Base-by-base conservation (phyloP, 2,113 vertebrate species). In the Misgurnus anguillicaudatus region DNA sequence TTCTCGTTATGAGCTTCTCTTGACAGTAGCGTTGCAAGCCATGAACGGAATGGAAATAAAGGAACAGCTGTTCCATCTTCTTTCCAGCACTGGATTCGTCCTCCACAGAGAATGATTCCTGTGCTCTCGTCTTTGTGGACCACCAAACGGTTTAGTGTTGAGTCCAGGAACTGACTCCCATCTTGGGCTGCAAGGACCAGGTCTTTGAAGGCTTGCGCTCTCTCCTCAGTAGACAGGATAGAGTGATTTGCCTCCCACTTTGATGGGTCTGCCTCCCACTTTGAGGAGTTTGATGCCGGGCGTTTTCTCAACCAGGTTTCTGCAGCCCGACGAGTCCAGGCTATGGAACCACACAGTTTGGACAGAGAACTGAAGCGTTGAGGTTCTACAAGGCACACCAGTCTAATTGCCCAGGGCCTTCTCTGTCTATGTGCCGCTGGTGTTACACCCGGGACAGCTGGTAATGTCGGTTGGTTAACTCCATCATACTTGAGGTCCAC, bases 251-350 rank as follows among this genome's bases (percentile, higher is more conserved):
- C 76, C 76, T 69, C 78, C 78, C 78, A 80, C 78, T 80, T 70
- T 78, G 24, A 31, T 31, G 53, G 36, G 6, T 51, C 41, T 9
- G 38, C 76, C 76, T 69, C 78, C 78, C 78, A 80, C 78, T 80
- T 70, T 78, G 53, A 53, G 6, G 53, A 53, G 6, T 1, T 16
- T 24, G 78, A 47, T 21, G 68, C 45, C 31, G 24, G 24, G 13
- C 13, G 3, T 5, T 4, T 58, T 21, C 13, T 45, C 53, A 78
- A n/a, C 65, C 77, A 78, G 65, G 19, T 69, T 41, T 78, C 64
- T 24, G 21, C 39, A 21, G 66, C 77, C 19, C 64, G 51, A 42
- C 53, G 51, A 45, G n/a, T 16, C 66, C 77, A 79, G 77, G 66
- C 77, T 10, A 71, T n/a, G 6, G 31, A 24, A 2, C 78, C 67